Evolutionary conservation across 2,888 invertebrate genomes (phyloP).

Genomic region (Drosophila kambysellisi): DNA sequence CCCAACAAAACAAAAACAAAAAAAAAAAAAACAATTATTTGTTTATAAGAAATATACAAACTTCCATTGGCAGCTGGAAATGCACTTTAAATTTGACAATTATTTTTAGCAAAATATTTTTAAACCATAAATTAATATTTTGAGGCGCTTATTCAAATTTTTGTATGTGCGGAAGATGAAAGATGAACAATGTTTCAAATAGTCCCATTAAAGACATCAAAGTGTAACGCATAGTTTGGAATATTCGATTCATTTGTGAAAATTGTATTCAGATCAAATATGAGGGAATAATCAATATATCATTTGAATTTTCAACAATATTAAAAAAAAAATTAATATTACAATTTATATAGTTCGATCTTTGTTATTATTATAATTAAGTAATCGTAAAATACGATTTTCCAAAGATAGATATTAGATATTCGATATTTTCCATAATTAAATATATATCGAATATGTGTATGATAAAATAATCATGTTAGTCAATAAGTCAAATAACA

Average conservation of each 20-base stretch:
- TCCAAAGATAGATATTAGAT: no score
- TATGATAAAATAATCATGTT: not conserved
- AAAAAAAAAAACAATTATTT: slow-evolving; percentile 5
- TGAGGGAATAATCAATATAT: not conserved
- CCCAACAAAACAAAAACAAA: slow-evolving; percentile 5
- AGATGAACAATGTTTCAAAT: not conserved
- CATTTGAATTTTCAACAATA: not conserved
- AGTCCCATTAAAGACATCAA: not conserved
- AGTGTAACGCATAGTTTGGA: not conserved
- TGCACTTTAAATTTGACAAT: not conserved
- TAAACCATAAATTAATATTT: not conserved
- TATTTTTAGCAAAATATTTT: not conserved
- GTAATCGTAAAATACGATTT: not conserved
- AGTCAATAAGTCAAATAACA: not conserved
- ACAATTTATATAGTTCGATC: not conserved
- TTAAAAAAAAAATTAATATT: not conserved
- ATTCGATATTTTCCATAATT: not conserved
- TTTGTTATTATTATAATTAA: not conserved
- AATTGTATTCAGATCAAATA: no score
- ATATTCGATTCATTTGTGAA: not conserved
- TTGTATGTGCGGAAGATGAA: not conserved
- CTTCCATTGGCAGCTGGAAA: not conserved
- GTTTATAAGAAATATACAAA: not conserved
- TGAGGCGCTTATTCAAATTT: not conserved
- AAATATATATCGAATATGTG: not conserved